Evolutionary conservation across 2,113 vertebrate genomes (phyloP).

Genomic region (Cheilinus undulatus): DNA sequence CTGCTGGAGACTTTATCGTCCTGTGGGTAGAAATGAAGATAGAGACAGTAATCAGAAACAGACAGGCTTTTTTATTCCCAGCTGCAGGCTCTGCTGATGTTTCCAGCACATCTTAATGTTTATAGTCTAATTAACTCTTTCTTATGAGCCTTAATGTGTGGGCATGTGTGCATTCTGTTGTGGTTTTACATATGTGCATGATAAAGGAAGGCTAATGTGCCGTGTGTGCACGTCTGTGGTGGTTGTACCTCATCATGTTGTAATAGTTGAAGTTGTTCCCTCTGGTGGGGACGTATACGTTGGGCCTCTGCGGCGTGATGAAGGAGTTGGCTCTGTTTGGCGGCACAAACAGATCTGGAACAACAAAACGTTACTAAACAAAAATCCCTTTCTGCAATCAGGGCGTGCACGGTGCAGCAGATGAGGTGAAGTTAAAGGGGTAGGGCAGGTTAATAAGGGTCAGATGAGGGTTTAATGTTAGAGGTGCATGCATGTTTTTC

Average conservation of each 20-base stretch:
- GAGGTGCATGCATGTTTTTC: conserved; percentile 68
- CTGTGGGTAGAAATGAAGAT: conserved; percentile 59
- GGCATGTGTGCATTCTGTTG: neutral
- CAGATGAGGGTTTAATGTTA: conserved; percentile 22
- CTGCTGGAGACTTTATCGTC: conserved; percentile 82
- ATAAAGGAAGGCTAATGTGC: conserved; percentile 11
- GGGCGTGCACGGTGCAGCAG: neutral
- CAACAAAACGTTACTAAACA: conserved; percentile 40
- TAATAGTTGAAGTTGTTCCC: conserved; percentile 36
- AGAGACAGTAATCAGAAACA: conserved; percentile 21
- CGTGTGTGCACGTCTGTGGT: conserved; percentile 4
- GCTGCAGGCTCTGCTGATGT: neutral
- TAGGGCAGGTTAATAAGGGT: neutral
- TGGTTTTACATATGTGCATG: conserved; percentile 11
- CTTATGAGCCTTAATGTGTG: neutral
- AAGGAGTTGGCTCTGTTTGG: conserved; percentile 78
- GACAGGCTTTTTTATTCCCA: neutral
- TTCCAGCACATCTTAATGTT: conserved; percentile 16
- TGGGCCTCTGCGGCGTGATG: conserved; percentile 55
- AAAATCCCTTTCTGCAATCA: neutral
- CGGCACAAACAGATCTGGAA: conserved; percentile 78
- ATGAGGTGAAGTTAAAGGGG: neutral
- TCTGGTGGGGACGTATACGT: conserved; percentile 33
- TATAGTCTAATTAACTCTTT: conserved; percentile 25
- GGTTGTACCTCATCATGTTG: conserved; percentile 63